phyloP scores from a whole-genome alignment of 2,113 vertebrate genomes.

The Camelus dromedarius region DNA sequence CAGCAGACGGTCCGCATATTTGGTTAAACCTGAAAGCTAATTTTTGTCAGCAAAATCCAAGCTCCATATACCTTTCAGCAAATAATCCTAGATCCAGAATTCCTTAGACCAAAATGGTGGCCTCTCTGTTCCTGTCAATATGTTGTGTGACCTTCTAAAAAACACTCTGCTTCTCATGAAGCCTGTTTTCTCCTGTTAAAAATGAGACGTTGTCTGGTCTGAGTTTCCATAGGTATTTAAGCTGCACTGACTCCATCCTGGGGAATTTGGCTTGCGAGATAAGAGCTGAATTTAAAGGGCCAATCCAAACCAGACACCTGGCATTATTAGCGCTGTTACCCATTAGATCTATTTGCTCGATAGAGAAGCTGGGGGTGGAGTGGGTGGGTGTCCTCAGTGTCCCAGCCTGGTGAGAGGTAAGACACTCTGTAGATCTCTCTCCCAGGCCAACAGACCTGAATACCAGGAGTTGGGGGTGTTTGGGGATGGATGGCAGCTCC shows the following conservation, averaged over 20 bases:
- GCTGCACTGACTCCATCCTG: neutral
- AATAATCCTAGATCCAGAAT: neutral
- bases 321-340: neutral
- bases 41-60: neutral
- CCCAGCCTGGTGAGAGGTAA: neutral
- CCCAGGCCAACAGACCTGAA: neutral
- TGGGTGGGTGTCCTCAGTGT: neutral
- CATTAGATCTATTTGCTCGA: neutral
- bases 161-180: neutral
- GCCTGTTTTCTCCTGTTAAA: neutral
- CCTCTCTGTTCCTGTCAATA: neutral
- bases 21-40: neutral
- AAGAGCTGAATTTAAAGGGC: neutral
- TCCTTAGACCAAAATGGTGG: neutral
- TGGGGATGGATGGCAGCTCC: neutral
- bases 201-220: neutral
- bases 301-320: neutral
- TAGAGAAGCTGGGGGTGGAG: neutral
- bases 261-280: constrained; percentile 4
- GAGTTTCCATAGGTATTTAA: neutral
- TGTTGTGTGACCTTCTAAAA: neutral
- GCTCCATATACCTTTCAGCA: neutral
- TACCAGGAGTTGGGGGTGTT: neutral
- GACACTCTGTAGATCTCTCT: neutral
- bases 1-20: neutral